Evolutionary conservation across 2,888 invertebrate species (phyloP).

Genomic region (Rhagium mordax): DNA sequence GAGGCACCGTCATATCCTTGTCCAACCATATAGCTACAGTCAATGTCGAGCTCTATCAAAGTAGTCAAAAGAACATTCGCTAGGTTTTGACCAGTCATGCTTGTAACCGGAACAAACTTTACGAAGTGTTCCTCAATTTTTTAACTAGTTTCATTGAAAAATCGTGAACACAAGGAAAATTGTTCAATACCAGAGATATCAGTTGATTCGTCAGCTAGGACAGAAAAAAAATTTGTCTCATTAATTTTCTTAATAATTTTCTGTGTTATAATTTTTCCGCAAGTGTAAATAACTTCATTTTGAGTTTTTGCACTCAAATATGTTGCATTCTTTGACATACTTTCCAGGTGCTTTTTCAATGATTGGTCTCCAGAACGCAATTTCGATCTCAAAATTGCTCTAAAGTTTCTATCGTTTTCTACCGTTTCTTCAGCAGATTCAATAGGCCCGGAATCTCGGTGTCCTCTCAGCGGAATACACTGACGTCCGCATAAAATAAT

Average conservation of each 20-base stretch:
- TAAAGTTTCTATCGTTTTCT: not conserved
- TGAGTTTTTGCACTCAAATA: conserved; percentile 33
- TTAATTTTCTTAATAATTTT: conserved; percentile 25
- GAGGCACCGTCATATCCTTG: conserved; percentile 56
- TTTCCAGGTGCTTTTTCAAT: not conserved
- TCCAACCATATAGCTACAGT: conserved; percentile 31
- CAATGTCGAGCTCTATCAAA: not conserved
- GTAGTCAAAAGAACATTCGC: not conserved
- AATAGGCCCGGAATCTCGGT: not conserved
- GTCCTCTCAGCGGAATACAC: not conserved
- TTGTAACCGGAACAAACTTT: not conserved
- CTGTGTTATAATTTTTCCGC: conserved; percentile 17
- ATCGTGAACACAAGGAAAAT: too few relatives aligned
- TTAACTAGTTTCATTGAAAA: too few relatives aligned
- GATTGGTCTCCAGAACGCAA: not conserved
- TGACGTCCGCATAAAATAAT: not conserved
- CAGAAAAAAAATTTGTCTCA: conserved; percentile 26
- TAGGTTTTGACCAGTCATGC: not conserved
- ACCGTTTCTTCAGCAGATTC: not conserved
- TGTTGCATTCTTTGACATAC: conserved; percentile 17
- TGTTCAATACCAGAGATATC: conserved; percentile 20
- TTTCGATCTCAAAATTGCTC: not conserved
- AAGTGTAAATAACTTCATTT: conserved; percentile 31
- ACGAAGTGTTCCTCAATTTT: not conserved
- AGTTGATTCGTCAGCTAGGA: conserved; percentile 29